Percentiles rank a stretch among this genome's conserved stretches.
Evolutionary conservation across 92 coral and sea anemone species (phyloP).

Genomic region (Galaxea fascicularis): DNA sequence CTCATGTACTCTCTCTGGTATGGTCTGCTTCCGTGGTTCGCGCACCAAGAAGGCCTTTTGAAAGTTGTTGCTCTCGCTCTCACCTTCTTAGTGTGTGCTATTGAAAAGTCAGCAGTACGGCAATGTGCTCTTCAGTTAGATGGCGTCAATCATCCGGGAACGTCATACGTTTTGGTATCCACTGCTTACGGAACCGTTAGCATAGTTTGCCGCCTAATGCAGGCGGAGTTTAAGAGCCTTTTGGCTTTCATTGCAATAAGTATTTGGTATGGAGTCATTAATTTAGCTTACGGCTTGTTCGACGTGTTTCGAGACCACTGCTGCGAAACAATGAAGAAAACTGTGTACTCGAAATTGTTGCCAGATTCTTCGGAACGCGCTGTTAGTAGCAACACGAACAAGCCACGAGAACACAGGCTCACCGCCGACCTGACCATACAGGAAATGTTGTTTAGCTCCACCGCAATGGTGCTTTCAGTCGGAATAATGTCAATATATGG

Average conservation of each 20-base stretch:
- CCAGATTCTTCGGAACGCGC: background rate
- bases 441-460: constrained; percentile 33
- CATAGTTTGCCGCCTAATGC: constrained; percentile 30
- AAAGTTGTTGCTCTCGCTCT: constrained; percentile 9
- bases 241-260: constrained; percentile 24
- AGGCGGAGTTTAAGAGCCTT: constrained; percentile 47
- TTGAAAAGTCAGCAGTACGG: constrained; percentile 23
- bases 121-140: constrained; percentile 13
- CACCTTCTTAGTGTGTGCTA: background rate
- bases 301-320: constrained; percentile 6
- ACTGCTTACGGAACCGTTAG: constrained; percentile 7
- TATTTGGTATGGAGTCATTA: constrained; percentile 29
- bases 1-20: background rate
- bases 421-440: constrained; percentile 55
- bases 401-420: constrained; percentile 48
- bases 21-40: constrained; percentile 26
- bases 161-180: constrained; percentile 17
- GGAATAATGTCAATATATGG: constrained; percentile 29
- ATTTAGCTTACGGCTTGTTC: constrained; percentile 8
- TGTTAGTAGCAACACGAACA: background rate
- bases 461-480: constrained; percentile 36
- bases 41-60: constrained; percentile 6
- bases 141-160: constrained; percentile 45
- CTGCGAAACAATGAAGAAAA: background rate
- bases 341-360: background rate